Evolutionary conservation across 2,888 invertebrate species (phyloP), one percentile per base, ranked within the genome.

Genomic region (Nephrotoma guestfalica): DNA sequence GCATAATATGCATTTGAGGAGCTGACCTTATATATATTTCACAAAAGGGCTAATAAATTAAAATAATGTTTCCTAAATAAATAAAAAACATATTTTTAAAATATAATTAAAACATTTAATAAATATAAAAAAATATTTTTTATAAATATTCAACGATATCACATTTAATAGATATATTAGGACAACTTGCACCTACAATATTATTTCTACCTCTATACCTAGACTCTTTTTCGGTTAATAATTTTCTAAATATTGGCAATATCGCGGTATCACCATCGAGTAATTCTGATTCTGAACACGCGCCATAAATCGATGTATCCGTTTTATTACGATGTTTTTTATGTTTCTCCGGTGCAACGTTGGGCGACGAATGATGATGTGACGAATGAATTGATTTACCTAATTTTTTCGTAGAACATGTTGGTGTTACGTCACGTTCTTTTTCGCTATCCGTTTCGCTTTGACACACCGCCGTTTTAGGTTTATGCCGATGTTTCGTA

Each of bases 91-190:
- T 41, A 84, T 2, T 84, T 84, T 84, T 84, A 84, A 41, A 84
- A 41, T 30, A 7, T 41, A 41, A 84, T 6, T 41, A 43, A 85
- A 85, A 42, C 43, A 43, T 85, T 30, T 84, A 84, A 41, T 13
- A 84, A 84, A 84, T 84, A 84, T 41, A 84, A 84, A 84, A 41
- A 85, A 85, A 85, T 85, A 85, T 41, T 42, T 85, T 85, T 93
- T 95, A 97, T 92, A 97, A 94, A 92, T 98, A 97, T 90, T 97
- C 97, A 89, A 97, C 97, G 89, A 98, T 97, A 93, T 97, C 97
- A 93, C 97, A 97, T 92, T 97, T 97, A 89, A 98, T 97, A 88
- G 97, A 97, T 92, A 97, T 97, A 93, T 97, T 97, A 42, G 97
- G 97, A 91, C 97, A 97, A 89, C 97, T 97, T 89, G 97, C 95